Conservation (phyloP, 1,140 invertebrate species). For the Heliconius nattereri region DNA sequence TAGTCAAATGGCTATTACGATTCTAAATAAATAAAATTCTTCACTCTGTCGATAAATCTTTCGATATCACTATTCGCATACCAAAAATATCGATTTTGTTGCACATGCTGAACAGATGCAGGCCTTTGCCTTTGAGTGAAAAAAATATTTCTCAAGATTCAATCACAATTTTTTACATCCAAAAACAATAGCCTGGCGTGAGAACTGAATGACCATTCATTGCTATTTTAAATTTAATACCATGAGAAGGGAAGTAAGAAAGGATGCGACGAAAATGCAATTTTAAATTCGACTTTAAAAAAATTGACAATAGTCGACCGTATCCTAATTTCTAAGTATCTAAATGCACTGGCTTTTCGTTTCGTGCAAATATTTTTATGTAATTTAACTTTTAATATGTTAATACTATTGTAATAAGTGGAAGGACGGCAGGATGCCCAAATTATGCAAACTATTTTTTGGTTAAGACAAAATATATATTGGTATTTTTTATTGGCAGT, state of each 20-base stretch:
- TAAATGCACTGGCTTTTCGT: not conserved
- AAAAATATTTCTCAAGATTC: slow-evolving; percentile 49
- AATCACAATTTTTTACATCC: slow-evolving; percentile 51
- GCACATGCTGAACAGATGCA: slow-evolving; percentile 73
- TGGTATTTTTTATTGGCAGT: not conserved
- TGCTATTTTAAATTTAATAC: slow-evolving; percentile 32
- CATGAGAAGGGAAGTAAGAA: slow-evolving; percentile 22
- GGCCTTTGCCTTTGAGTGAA: slow-evolving; percentile 53
- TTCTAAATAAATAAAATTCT: not conserved
- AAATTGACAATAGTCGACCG: not conserved
- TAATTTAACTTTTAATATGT: not conserved
- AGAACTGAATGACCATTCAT: slow-evolving; percentile 39
- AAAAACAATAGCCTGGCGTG: slow-evolving; percentile 61
- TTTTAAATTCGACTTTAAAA: slow-evolving; percentile 6
- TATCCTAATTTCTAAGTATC: slow-evolving; percentile 26
- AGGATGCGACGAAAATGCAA: slow-evolving; percentile 25
- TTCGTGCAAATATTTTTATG: not conserved
- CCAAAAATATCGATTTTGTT: slow-evolving; percentile 55
- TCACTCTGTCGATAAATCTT: slow-evolving; percentile 41
- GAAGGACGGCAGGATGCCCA: not conserved
- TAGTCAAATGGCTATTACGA: no score
- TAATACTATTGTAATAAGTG: not conserved
- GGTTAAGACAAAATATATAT: not conserved
- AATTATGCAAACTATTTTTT: not conserved
- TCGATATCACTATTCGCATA: slow-evolving; percentile 60